Percentiles rank a stretch among this genome's conserved stretches.
Conservation (phyloP, 2,113 vertebrate genomes). For the Lethenteron camtschaticum region DNA sequence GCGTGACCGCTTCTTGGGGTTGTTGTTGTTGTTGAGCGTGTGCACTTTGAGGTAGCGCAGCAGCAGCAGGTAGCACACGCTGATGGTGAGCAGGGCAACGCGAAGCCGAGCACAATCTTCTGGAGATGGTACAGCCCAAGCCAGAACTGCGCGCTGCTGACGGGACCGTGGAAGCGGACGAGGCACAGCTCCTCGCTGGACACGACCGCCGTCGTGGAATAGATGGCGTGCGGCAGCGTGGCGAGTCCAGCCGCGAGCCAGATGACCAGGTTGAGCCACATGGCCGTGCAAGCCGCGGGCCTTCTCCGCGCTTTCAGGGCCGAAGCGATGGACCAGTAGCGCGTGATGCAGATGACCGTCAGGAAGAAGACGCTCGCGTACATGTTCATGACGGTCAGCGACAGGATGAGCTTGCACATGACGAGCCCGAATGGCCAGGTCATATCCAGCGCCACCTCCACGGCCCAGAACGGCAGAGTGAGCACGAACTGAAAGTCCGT, state of each 20-base stretch:
- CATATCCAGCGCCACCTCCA: slow-evolving; percentile 79
- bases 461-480: slow-evolving; percentile 80
- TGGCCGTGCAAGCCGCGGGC: slow-evolving; percentile 26
- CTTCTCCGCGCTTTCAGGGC: slow-evolving; percentile 38
- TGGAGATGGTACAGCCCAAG: slow-evolving; percentile 69
- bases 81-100: slow-evolving; percentile 55
- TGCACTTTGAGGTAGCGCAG: slow-evolving; percentile 51
- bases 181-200: slow-evolving; percentile 64
- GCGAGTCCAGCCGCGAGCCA: slow-evolving; percentile 47
- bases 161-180: slow-evolving; percentile 48
- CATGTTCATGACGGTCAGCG: slow-evolving; percentile 84
- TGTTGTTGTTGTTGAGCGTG: slow-evolving; percentile 28
- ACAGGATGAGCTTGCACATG: slow-evolving; percentile 80
- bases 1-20: slow-evolving; percentile 51
- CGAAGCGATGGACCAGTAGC: slow-evolving; percentile 60
- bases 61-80: slow-evolving; percentile 55
- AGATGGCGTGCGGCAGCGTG: slow-evolving; percentile 59
- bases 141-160: slow-evolving; percentile 50
- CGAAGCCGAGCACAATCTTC: slow-evolving; percentile 65
- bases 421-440: slow-evolving; percentile 69
- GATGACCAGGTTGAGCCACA: slow-evolving; percentile 34
- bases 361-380: slow-evolving; percentile 96
- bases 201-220: slow-evolving; percentile 52
- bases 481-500: slow-evolving; percentile 90
- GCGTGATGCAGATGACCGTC: slow-evolving; percentile 73